These are phyloP conservation scores for Pituophis catenifer DNA, from an alignment of 2,113 vertebrate genomes.

Conservation along the genomic window DNA sequence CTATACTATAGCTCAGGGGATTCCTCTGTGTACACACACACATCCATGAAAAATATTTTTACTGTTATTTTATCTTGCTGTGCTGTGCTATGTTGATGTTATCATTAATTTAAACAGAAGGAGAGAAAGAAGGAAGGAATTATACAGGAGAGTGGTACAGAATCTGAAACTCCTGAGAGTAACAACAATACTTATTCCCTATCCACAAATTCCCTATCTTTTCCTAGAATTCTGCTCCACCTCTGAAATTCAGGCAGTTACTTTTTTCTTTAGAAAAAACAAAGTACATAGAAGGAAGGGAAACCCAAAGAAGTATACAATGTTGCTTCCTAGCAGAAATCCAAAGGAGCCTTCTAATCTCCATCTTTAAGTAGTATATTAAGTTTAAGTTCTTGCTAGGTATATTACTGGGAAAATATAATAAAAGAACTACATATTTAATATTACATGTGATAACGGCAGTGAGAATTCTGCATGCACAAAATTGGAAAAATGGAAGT, in stretches of 20 bases:
- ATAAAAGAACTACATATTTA: too few relatives aligned
- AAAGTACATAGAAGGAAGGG: background rate
- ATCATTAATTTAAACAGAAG: background rate
- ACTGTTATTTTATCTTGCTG: background rate
- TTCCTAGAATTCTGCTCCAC: background rate
- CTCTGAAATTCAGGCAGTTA: background rate
- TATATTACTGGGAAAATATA: too few relatives aligned
- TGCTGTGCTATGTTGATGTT: background rate
- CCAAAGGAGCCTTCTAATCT: slow-evolving; percentile 16
- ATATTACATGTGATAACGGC: too few relatives aligned
- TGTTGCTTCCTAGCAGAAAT: slow-evolving; percentile 34
- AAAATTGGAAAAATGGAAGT: too few relatives aligned
- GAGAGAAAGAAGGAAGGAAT: background rate
- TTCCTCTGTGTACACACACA: background rate
- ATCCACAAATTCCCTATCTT: background rate
- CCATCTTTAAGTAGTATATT: slow-evolving; percentile 22
- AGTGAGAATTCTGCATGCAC: too few relatives aligned
- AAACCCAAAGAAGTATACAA: background rate
- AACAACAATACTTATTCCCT: background rate
- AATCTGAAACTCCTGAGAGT: background rate
- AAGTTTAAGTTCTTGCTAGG: too few relatives aligned
- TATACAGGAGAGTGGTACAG: background rate
- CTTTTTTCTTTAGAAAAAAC: background rate
- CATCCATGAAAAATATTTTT: background rate
- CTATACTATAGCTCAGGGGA: background rate